Evolutionary conservation across 30 jellyfish, hydroid and myxozoan species (phyloP).

Genomic region (Catostylus mosaicus): DNA sequence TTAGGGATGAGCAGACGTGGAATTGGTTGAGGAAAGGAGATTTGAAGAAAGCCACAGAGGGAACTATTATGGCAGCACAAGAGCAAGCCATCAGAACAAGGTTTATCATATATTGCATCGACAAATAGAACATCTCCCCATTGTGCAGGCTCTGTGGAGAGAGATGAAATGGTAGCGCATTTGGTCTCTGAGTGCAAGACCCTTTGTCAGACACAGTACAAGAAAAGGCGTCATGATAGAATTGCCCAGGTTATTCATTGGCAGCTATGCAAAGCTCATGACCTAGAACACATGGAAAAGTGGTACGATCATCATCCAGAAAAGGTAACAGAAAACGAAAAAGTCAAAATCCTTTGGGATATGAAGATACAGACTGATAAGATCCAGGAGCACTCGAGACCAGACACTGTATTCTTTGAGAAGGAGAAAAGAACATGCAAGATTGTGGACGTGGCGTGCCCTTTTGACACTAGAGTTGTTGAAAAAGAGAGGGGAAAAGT

Average conservation of each 20-base stretch:
- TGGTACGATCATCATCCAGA: slow-evolving; percentile 8
- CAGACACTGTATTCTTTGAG: too few relatives aligned
- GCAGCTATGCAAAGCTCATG: slow-evolving; percentile 25
- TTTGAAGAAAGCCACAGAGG: slow-evolving; percentile 40
- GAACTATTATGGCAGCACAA: slow-evolving; percentile 46
- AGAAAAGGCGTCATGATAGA: slow-evolving; percentile 20
- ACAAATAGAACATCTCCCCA: slow-evolving; percentile 46
- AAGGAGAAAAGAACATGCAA: too few relatives aligned
- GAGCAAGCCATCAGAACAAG: slow-evolving; percentile 40
- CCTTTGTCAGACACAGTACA: slow-evolving; percentile 30
- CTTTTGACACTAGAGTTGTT: too few relatives aligned
- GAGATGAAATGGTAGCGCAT: slow-evolving; percentile 18
- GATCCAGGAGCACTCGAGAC: slow-evolving; percentile 18
- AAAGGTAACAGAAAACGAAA: neutral
- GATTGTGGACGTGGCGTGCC: too few relatives aligned
- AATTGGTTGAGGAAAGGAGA: slow-evolving; percentile 33
- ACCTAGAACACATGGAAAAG: too few relatives aligned
- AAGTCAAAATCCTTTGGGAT: neutral
- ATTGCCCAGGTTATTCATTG: slow-evolving; percentile 25
- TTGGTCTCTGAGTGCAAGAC: slow-evolving; percentile 31
- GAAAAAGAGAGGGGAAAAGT: too few relatives aligned
- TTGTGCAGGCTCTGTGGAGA: slow-evolving; percentile 20
- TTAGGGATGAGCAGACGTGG: slow-evolving; percentile 38
- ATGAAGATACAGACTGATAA: slow-evolving; percentile 8
- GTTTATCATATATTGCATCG: slow-evolving; percentile 21